phyloP scores from a whole-genome alignment of 1,140 invertebrate genomes.

The Platyura marginata region DNA sequence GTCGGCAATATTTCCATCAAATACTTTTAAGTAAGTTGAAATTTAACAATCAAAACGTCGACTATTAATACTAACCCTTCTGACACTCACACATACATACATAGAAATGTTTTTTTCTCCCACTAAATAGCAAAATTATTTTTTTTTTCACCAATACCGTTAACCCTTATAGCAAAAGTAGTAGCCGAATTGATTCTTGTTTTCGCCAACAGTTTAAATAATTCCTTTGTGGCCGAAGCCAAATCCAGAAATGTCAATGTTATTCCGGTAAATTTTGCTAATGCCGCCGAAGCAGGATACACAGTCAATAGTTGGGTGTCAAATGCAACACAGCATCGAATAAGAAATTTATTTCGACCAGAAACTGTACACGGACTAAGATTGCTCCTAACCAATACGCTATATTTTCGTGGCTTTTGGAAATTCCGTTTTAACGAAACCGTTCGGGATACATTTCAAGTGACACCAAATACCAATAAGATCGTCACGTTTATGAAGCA shows the following conservation, averaged over 20 bases:
- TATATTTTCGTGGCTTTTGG: slow-evolving; percentile 65
- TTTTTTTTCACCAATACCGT: not conserved
- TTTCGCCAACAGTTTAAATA: not conserved
- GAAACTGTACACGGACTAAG: slow-evolving; percentile 11
- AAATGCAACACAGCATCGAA: slow-evolving; percentile 34
- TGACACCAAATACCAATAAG: slow-evolving; percentile 15
- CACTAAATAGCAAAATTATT: too few relatives aligned
- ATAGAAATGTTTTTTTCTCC: too few relatives aligned
- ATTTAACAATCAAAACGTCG: too few relatives aligned
- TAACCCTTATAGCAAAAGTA: too few relatives aligned
- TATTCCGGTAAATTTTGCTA: slow-evolving; percentile 27
- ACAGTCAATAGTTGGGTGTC: slow-evolving; percentile 46
- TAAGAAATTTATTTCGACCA: slow-evolving; percentile 22
- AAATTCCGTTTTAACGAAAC: slow-evolving; percentile 42
- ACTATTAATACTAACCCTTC: too few relatives aligned
- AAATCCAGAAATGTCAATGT: slow-evolving; percentile 12
- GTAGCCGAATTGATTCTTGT: too few relatives aligned
- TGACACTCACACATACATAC: too few relatives aligned
- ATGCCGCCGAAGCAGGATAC: slow-evolving; percentile 18
- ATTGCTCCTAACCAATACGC: slow-evolving; percentile 45
- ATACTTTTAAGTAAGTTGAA: not conserved
- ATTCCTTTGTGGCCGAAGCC: not conserved
- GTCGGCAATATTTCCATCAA: not conserved
- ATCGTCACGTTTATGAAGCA: slow-evolving; percentile 20
- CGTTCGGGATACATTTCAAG: slow-evolving; percentile 28